A percentile compares a stretch with the other conserved stretches of the same genome.
These are phyloP conservation scores for Ceramica pisi DNA, from an alignment of 2,888 invertebrate genomes.

Conservation along the genomic window DNA sequence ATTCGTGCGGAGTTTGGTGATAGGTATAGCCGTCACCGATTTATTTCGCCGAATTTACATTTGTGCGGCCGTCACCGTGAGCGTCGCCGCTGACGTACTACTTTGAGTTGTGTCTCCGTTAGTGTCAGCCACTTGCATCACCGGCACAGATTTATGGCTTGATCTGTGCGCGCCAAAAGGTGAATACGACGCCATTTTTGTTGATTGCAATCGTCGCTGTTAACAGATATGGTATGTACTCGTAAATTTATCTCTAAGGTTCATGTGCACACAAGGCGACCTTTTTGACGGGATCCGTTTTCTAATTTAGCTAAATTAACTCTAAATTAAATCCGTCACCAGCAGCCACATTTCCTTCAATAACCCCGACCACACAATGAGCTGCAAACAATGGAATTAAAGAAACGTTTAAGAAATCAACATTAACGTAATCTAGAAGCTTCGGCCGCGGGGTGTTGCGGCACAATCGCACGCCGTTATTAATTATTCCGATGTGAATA, in stretches of 20 bases:
- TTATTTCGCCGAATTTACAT: constrained; percentile 88
- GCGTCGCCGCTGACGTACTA: constrained; percentile 66
- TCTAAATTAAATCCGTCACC: constrained; percentile 35
- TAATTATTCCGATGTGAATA: constrained; percentile 85
- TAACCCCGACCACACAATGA: constrained; percentile 39
- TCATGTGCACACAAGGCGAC: not conserved
- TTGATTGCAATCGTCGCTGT: constrained; percentile 31
- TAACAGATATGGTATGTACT: not conserved
- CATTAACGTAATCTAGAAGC: constrained; percentile 62
- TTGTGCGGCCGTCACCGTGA: constrained; percentile 71
- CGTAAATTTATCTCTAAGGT: constrained; percentile 19
- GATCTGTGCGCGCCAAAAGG: constrained; percentile 40
- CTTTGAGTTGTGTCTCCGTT: constrained; percentile 64
- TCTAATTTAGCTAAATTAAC: not conserved
- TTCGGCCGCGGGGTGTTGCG: constrained; percentile 67
- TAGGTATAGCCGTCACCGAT: constrained; percentile 88
- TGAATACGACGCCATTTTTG: constrained; percentile 28
- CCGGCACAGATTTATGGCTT: constrained; percentile 48
- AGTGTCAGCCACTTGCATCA: constrained; percentile 60
- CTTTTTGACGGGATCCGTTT: not conserved
- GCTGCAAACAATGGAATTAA: constrained; percentile 57
- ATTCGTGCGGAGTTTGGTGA: constrained; percentile 88
- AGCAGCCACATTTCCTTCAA: constrained; percentile 33
- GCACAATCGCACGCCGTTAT: constrained; percentile 78
- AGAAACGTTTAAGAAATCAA: constrained; percentile 66